Evolutionary conservation across 2,888 invertebrate species (phyloP).

Genomic region (Hydropsyche betteni): DNA sequence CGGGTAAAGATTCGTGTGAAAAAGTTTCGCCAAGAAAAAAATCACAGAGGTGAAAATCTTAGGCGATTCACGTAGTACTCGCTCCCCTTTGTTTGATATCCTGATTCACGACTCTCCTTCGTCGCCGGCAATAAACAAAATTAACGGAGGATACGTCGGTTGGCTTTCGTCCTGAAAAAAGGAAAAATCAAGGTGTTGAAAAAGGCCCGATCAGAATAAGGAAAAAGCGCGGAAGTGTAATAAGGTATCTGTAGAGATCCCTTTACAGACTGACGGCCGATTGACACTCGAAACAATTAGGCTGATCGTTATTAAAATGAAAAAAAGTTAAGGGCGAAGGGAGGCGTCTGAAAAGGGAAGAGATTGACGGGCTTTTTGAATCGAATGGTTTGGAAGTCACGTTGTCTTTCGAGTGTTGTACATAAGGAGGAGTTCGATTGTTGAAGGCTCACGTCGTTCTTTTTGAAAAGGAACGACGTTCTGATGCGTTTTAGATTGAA

Average conservation of each 20-base stretch:
- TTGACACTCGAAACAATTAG: slow-evolving; percentile 23
- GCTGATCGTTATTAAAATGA: not conserved
- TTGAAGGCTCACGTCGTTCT: no score
- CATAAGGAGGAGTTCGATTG: no score
- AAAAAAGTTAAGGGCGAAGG: no score
- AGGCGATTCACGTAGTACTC: slow-evolving; percentile 22
- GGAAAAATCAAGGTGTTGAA: slow-evolving; percentile 3
- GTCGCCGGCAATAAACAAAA: slow-evolving; percentile 32
- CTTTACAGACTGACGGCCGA: not conserved
- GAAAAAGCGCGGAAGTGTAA: no score
- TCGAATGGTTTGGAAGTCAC: no score
- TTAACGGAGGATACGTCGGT: slow-evolving; percentile 11
- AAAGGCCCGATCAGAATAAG: not conserved
- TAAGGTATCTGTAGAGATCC: no score
- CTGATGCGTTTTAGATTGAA: no score
- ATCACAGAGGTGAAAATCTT: slow-evolving; percentile 25
- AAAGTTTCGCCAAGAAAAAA: not conserved
- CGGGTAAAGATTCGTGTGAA: slow-evolving; percentile 16
- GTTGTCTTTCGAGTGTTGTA: no score
- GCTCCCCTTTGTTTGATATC: slow-evolving; percentile 25
- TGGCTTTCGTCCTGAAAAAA: not conserved
- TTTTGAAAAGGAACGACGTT: no score
- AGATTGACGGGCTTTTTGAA: no score
- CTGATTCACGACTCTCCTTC: slow-evolving; percentile 15
- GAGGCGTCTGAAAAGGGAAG: no score